Evolutionary conservation across 2,797 vertebrate genomes (phyloP).

Genomic region (Manis crassicaudata): DNA sequence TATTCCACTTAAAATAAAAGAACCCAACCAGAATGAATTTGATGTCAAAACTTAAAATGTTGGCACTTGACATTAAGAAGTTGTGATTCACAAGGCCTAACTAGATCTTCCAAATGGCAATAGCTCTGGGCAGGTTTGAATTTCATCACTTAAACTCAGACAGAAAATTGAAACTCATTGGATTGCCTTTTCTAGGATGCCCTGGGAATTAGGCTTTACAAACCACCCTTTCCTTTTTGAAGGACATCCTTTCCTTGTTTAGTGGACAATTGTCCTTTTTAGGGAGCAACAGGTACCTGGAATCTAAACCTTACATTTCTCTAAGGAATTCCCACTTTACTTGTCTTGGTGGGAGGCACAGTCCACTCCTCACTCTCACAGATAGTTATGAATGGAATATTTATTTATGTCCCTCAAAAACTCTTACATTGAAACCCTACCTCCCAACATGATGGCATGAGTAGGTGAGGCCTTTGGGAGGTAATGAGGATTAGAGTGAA

Average conservation of each 20-base stretch:
- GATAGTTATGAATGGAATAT: not conserved
- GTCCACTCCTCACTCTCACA: not conserved
- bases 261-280: not conserved
- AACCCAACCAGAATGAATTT: not conserved
- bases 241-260: not conserved
- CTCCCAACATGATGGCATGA: not conserved
- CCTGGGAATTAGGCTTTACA: not conserved
- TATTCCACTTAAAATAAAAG: constrained; percentile 18
- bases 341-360: not conserved
- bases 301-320: not conserved
- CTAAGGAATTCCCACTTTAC: not conserved
- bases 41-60: constrained; percentile 22
- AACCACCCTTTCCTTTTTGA: not conserved
- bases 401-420: not conserved
- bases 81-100: not conserved
- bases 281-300: not conserved
- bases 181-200: not conserved
- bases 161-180: not conserved
- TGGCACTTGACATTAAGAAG: not conserved
- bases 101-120: not conserved
- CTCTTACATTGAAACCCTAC: not conserved
- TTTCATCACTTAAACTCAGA: not conserved
- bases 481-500: not conserved
- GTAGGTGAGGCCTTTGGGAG: not conserved
- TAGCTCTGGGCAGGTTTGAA: not conserved